Percentiles rank a stretch among this genome's conserved stretches.
These are phyloP conservation scores for Drosophila prosaltans DNA, from an alignment of 1,140 invertebrate genomes.

Conservation along the genomic window DNA sequence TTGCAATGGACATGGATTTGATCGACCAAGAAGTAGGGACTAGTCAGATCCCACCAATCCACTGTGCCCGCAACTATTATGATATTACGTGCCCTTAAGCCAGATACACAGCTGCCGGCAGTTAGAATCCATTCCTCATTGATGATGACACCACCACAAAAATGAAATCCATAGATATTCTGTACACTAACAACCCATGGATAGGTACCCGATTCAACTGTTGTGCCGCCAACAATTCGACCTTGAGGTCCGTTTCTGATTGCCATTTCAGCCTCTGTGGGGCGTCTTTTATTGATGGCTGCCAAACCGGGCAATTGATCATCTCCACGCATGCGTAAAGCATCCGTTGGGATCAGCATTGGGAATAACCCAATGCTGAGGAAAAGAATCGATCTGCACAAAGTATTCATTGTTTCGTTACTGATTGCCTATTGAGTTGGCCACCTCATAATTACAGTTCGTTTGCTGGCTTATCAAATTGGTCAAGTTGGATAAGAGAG, in stretches of 20 bases:
- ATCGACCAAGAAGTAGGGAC: conserved; percentile 44
- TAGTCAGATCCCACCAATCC: conserved; percentile 38
- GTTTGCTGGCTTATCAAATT: conserved; percentile 42
- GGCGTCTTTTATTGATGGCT: conserved; percentile 14
- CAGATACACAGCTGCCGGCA: conserved; percentile 83
- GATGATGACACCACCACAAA: conserved; percentile 83
- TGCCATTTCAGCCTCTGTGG: background rate
- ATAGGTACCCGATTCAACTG: conserved; percentile 69
- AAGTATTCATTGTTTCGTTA: conserved; percentile 60
- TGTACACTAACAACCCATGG: conserved; percentile 82
- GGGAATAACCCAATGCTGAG: conserved; percentile 19
- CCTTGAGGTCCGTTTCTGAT: conserved; percentile 12
- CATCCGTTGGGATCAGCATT: conserved; percentile 11
- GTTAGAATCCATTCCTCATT: conserved; percentile 75
- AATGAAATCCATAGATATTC: conserved; percentile 62
- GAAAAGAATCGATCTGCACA: conserved; percentile 23
- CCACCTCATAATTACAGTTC: conserved; percentile 53
- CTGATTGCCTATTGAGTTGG: conserved; percentile 39
- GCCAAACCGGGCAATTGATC: conserved; percentile 30
- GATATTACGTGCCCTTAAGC: conserved; percentile 48
- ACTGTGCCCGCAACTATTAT: conserved; percentile 52
- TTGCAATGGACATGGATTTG: conserved; percentile 69
- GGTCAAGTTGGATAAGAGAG: conserved; percentile 33
- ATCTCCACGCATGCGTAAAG: conserved; percentile 44
- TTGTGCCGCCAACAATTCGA: conserved; percentile 81